These are phyloP conservation scores for Etheostoma spectabile DNA, from an alignment of 2,113 vertebrate genomes.

Conservation along the genomic window DNA sequence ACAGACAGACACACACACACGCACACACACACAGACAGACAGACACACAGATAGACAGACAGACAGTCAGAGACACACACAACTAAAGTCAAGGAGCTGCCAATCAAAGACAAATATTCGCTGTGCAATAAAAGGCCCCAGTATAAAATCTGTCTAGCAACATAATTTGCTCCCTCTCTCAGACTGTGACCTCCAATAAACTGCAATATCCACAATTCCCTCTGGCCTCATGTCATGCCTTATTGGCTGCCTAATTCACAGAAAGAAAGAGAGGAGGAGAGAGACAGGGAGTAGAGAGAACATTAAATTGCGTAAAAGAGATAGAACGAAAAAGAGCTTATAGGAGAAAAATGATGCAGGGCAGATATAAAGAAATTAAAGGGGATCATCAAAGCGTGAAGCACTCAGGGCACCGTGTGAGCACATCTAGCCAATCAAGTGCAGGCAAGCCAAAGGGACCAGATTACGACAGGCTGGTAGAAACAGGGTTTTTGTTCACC, in stretches of 20 bases:
- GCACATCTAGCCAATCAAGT: constrained; percentile 63
- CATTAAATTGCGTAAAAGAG: constrained; percentile 61
- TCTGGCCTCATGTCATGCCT: constrained; percentile 69
- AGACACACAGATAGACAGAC: not conserved
- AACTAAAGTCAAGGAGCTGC: not conserved
- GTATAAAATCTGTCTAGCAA: constrained; percentile 40
- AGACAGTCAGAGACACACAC: not conserved
- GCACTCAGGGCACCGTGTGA: constrained; percentile 54
- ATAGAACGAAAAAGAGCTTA: constrained; percentile 49
- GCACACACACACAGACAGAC: not conserved
- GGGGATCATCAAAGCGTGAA: constrained; percentile 72
- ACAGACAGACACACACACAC: constrained; percentile 1
- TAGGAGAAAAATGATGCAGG: constrained; percentile 53
- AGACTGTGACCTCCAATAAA: constrained; percentile 65
- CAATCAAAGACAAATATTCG: constrained; percentile 30
- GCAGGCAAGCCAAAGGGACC: constrained; percentile 51
- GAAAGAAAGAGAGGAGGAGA: constrained; percentile 51
- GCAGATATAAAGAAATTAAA: constrained; percentile 68
- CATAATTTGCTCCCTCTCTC: constrained; percentile 43
- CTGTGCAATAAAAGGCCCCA: constrained; percentile 28
- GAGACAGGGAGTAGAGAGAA: constrained; percentile 48
- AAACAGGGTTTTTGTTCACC: constrained; percentile 61
- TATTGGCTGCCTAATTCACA: constrained; percentile 77
- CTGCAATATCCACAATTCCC: constrained; percentile 72
- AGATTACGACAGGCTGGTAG: constrained; percentile 63